These are phyloP conservation scores for Nipponia nippon DNA, from an alignment of 2,113 vertebrate species.

Conservation along the genomic window DNA sequence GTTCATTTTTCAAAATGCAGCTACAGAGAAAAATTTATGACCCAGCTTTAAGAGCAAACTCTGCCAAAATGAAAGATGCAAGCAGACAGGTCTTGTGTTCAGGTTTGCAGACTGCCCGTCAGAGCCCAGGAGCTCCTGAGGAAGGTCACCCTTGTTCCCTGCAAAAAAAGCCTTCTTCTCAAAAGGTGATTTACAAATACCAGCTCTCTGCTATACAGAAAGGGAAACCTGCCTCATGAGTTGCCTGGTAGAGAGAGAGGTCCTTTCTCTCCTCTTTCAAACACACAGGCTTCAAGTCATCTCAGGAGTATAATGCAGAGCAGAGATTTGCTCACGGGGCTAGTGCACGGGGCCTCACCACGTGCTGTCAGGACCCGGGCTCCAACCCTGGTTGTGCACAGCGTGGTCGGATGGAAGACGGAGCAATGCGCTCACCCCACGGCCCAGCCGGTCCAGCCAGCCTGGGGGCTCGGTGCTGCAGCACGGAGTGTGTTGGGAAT, in stretches of 20 bases:
- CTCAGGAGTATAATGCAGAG: background rate
- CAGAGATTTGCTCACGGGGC: background rate
- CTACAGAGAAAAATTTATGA: background rate
- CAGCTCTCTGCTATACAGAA: fast-evolving
- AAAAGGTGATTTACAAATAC: background rate
- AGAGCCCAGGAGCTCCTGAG: background rate
- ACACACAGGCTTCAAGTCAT: background rate
- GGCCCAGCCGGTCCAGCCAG: background rate
- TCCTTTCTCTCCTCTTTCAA: background rate
- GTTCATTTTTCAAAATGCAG: background rate
- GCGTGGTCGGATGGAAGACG: background rate
- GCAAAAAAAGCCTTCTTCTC: background rate
- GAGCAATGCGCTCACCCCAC: background rate
- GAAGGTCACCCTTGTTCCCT: background rate
- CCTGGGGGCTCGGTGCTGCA: background rate
- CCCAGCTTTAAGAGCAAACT: background rate
- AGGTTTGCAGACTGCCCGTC: background rate
- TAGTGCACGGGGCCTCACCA: too few species aligned
- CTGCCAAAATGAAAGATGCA: background rate
- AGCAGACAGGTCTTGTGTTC: background rate
- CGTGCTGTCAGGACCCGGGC: background rate
- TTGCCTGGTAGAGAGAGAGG: background rate
- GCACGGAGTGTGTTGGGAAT: background rate
- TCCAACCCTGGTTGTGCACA: background rate
- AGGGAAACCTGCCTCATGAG: background rate